These are phyloP conservation scores for Meloidogyne hapla DNA, from an alignment of 1,140 invertebrate genomes.

Conservation along the genomic window DNA sequence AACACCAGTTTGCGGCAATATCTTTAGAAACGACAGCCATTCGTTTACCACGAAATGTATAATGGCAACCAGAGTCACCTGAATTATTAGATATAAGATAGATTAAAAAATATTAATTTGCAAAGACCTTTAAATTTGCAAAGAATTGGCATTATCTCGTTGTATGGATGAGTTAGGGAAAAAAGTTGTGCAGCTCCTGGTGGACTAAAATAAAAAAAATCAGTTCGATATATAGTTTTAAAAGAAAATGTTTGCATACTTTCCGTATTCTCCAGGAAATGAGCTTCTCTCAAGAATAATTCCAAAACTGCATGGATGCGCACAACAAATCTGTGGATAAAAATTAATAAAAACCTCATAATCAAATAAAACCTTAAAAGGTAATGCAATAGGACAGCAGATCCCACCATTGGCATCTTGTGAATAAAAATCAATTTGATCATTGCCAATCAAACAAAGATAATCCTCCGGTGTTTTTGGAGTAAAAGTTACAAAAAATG, in stretches of 20 bases:
- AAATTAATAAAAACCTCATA: background rate
- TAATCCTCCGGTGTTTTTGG: conserved; percentile 34
- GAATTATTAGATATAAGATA: background rate
- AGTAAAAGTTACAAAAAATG: conserved; percentile 36
- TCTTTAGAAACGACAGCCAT: conserved; percentile 35
- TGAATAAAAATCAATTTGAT: conserved; percentile 36
- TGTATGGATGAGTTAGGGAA: conserved; percentile 38
- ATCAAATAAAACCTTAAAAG: conserved; percentile 23
- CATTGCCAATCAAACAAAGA: conserved; percentile 30
- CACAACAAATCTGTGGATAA: conserved; percentile 25
- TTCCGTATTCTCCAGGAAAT: conserved; percentile 29
- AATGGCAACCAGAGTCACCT: conserved; percentile 29
- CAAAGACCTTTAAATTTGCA: conserved; percentile 40
- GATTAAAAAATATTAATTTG: conserved; percentile 15
- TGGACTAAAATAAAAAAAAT: conserved; percentile 12
- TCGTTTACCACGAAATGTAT: conserved; percentile 26
- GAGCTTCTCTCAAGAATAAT: conserved; percentile 31
- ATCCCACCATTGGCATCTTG: conserved; percentile 14
- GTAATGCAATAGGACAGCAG: conserved; percentile 29
- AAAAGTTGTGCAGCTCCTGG: conserved; percentile 32
- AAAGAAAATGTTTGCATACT: background rate
- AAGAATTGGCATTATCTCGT: conserved; percentile 37
- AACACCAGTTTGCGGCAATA: conserved; percentile 15
- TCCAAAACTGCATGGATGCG: conserved; percentile 32
- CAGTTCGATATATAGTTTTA: background rate